Percentiles rank a stretch among this genome's conserved stretches.
These are phyloP conservation scores for Eurytoma adleriae DNA, from an alignment of 2,888 invertebrate species.

Conservation along the genomic window DNA sequence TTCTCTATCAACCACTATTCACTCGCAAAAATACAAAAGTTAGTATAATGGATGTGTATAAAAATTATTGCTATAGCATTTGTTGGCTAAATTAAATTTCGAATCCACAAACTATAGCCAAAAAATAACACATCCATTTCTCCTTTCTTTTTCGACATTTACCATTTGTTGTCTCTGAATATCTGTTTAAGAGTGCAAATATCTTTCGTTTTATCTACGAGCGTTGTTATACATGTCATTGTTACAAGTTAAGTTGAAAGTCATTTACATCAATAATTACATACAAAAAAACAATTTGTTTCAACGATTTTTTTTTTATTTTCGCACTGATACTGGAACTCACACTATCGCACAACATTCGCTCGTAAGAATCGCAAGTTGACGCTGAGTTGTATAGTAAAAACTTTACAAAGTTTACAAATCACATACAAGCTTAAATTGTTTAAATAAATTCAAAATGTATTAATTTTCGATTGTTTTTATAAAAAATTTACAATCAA, in stretches of 20 bases:
- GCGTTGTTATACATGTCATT: slow-evolving; percentile 61
- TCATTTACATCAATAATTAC: slow-evolving; percentile 73
- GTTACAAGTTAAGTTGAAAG: slow-evolving; percentile 65
- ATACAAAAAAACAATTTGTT: slow-evolving; percentile 67
- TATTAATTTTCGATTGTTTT: slow-evolving; percentile 5
- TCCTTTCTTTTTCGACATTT: slow-evolving; percentile 32
- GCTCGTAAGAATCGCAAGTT: slow-evolving; percentile 38
- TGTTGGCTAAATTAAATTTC: slow-evolving; percentile 44
- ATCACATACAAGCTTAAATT: slow-evolving; percentile 54
- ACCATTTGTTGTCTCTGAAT: slow-evolving; percentile 31
- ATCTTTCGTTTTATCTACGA: slow-evolving; percentile 56
- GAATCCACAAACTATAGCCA: slow-evolving; percentile 30
- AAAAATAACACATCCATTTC: slow-evolving; percentile 25
- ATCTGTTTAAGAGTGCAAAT: slow-evolving; percentile 60
- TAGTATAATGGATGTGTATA: slow-evolving; percentile 37
- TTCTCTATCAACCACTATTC: slow-evolving; percentile 44
- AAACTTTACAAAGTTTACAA: slow-evolving; percentile 57
- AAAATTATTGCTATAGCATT: slow-evolving; percentile 52
- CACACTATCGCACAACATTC: slow-evolving; percentile 27
- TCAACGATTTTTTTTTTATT: slow-evolving; percentile 38
- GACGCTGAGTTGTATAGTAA: slow-evolving; percentile 45
- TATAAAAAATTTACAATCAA: slow-evolving; percentile 23
- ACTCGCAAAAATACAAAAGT: slow-evolving; percentile 42
- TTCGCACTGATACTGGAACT: slow-evolving; percentile 42
- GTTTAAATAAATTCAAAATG: slow-evolving; percentile 17